These are phyloP conservation scores for Apodemia zela DNA, from an alignment of 2,888 invertebrate genomes.

Conservation along the genomic window DNA sequence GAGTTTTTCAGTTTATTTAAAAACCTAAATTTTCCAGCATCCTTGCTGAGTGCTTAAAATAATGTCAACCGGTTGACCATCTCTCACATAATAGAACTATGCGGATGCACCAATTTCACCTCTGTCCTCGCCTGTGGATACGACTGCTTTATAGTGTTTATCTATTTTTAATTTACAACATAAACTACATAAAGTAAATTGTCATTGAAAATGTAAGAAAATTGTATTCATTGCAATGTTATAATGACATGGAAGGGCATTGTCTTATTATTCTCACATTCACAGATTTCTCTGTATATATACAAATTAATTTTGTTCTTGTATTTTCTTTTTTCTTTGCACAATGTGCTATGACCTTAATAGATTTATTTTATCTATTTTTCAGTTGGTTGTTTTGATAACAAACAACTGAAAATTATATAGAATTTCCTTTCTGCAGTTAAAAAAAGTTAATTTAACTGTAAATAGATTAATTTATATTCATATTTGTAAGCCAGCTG, in stretches of 20 bases:
- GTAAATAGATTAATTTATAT: too few species aligned
- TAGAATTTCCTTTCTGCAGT: too few species aligned
- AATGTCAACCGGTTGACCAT: too few species aligned
- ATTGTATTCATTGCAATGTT: slow-evolving; percentile 5
- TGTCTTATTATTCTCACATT: neutral
- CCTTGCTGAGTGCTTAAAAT: too few species aligned
- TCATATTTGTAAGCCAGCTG: too few species aligned
- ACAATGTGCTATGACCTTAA: neutral
- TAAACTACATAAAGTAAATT: neutral
- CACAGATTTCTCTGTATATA: slow-evolving; percentile 12
- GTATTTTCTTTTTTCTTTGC: neutral
- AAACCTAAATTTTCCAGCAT: too few species aligned
- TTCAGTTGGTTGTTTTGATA: too few species aligned
- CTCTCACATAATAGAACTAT: too few species aligned
- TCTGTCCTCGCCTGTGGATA: neutral
- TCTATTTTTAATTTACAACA: neutral
- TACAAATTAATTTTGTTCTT: slow-evolving; percentile 10
- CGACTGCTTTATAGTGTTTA: neutral
- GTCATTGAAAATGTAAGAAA: slow-evolving; percentile 11
- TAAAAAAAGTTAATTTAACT: too few species aligned
- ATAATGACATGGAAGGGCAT: slow-evolving; percentile 8
- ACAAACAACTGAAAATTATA: too few species aligned
- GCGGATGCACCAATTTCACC: too few species aligned
- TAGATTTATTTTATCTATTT: neutral
- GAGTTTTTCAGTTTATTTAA: too few species aligned